These are phyloP conservation scores for Urophycis tenuis DNA, from an alignment of 2,797 vertebrate genomes.

Conservation along the genomic window DNA sequence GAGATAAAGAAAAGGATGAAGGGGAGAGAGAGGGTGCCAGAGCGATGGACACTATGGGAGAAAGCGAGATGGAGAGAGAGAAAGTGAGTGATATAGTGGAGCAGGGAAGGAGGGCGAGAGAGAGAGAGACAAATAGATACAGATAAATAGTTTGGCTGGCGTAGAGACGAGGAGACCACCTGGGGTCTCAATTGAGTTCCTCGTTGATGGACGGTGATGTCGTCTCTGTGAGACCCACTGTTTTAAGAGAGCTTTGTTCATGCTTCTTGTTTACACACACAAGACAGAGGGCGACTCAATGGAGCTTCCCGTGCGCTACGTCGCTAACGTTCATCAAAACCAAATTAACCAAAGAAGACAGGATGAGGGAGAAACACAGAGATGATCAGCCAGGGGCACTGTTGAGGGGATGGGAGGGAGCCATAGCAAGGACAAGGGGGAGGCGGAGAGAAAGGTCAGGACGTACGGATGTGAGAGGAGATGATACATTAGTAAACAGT, in stretches of 20 bases:
- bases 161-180: background rate
- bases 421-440: background rate
- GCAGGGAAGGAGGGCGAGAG: background rate
- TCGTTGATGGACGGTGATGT: background rate
- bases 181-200: conserved; percentile 1
- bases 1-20: background rate
- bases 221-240: background rate
- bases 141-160: background rate
- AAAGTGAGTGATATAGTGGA: background rate
- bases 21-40: background rate
- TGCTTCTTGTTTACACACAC: background rate
- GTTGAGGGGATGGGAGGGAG: background rate
- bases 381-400: too few relatives aligned
- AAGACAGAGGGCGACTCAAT: background rate
- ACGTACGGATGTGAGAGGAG: background rate
- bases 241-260: background rate
- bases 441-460: background rate
- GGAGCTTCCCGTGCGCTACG: background rate
- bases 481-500: background rate
- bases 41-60: conserved; percentile 11
- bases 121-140: background rate
- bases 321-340: background rate
- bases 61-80: background rate
- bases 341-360: too few relatives aligned
- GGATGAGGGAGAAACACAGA: background rate